Conservation (phyloP, 2,888 invertebrate species). For the Polydrusus tereticollis region DNA sequence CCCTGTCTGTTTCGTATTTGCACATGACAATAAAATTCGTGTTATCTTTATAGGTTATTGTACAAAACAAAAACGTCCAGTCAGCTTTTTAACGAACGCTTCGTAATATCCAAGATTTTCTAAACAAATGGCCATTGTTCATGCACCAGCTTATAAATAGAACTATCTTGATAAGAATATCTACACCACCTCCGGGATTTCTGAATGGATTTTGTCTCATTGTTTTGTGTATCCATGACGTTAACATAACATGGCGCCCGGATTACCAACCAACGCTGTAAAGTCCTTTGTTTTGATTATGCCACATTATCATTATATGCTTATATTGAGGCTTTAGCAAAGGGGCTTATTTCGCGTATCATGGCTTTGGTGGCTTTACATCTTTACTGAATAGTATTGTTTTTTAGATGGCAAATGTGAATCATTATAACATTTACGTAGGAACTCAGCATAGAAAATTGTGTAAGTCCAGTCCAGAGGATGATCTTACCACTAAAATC, state of each 20-base stretch:
- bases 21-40: too few relatives aligned
- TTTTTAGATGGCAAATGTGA: not conserved
- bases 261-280: constrained; percentile 5
- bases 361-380: constrained; percentile 24
- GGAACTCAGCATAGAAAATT: too few relatives aligned
- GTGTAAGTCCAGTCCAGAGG: too few relatives aligned
- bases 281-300: constrained; percentile 20
- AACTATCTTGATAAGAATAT: constrained; percentile 3
- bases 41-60: not conserved
- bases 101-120: not conserved
- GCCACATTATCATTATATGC: constrained; percentile 28
- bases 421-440: too few relatives aligned
- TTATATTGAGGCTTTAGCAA: constrained; percentile 26
- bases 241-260: not conserved
- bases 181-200: not conserved
- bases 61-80: not conserved
- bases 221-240: not conserved
- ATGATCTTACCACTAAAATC: too few relatives aligned
- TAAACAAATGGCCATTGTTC: not conserved
- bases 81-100: not conserved
- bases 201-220: not conserved
- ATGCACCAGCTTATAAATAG: not conserved
- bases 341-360: constrained; percentile 44
- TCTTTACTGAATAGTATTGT: not conserved
- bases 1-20: too few relatives aligned